Conservation (phyloP, 2,888 invertebrate genomes). For the Lasioglossum morio region DNA sequence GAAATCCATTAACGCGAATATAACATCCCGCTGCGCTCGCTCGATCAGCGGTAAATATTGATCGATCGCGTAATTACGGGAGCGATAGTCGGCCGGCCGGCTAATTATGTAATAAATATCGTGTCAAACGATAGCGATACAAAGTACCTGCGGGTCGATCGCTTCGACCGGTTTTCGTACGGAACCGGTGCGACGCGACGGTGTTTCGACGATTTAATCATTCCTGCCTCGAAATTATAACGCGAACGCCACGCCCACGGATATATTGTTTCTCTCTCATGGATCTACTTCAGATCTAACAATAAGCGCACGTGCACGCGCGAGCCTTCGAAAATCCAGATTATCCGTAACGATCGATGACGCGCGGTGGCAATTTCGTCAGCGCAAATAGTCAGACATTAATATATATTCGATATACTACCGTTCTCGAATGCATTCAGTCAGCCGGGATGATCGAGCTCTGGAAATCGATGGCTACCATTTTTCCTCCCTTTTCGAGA, state of each 20-base stretch:
- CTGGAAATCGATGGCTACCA: background rate
- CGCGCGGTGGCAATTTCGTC: slow-evolving; percentile 13
- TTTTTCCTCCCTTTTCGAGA: background rate
- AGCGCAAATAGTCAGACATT: background rate
- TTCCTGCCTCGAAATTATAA: slow-evolving; percentile 17
- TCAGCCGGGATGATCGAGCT: background rate
- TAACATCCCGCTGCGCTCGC: background rate
- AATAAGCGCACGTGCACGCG: background rate
- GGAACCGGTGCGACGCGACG: slow-evolving; percentile 49
- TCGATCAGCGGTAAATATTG: slow-evolving; percentile 37
- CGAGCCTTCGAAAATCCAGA: slow-evolving; percentile 53
- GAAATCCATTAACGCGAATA: slow-evolving; percentile 40
- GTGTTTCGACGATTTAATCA: slow-evolving; percentile 46
- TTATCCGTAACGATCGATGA: slow-evolving; percentile 56
- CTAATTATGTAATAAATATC: slow-evolving; percentile 43
- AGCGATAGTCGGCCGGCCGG: background rate
- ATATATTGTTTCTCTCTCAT: slow-evolving; percentile 47
- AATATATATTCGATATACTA: no score
- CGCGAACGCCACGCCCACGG: background rate
- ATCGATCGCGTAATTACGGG: slow-evolving; percentile 35
- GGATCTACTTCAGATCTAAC: slow-evolving; percentile 25
- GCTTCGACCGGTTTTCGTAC: slow-evolving; percentile 56
- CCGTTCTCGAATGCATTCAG: no score
- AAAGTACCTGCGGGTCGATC: slow-evolving; percentile 47
- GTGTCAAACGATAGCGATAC: slow-evolving; percentile 33